phyloP scores from a whole-genome alignment of 2,797 vertebrate genomes.

The Cheirogaleus major region DNA sequence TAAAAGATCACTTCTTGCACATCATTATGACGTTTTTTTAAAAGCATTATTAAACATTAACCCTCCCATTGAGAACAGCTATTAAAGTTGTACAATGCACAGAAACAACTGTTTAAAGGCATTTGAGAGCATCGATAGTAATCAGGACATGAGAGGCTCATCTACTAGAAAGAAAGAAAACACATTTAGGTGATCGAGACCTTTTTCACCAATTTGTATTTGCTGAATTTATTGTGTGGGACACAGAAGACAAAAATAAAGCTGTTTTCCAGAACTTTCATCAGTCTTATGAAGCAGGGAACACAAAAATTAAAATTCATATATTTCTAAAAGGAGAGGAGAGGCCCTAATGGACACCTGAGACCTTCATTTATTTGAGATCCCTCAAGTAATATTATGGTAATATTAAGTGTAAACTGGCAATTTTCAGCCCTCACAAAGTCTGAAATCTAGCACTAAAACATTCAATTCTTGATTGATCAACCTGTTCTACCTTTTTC shows the following conservation, averaged over 20 bases:
- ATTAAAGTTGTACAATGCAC: background rate
- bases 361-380: background rate
- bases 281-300: background rate
- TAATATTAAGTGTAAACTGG: background rate
- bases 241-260: background rate
- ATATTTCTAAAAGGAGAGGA: background rate
- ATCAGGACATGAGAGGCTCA: background rate
- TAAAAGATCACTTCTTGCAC: background rate
- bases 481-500: background rate
- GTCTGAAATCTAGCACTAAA: background rate
- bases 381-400: too few species aligned
- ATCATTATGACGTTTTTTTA: background rate
- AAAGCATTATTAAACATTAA: background rate
- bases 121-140: background rate
- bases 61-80: background rate
- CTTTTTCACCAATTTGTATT: background rate
- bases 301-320: background rate
- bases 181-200: background rate
- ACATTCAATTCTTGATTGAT: background rate
- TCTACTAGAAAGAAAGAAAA: background rate
- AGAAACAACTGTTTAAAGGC: background rate
- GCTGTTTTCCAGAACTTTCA: background rate
- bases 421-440: background rate
- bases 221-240: background rate
- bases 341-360: background rate